Evolutionary conservation across 2,113 vertebrate species (phyloP).

Genomic region (Crotalus tigris): DNA sequence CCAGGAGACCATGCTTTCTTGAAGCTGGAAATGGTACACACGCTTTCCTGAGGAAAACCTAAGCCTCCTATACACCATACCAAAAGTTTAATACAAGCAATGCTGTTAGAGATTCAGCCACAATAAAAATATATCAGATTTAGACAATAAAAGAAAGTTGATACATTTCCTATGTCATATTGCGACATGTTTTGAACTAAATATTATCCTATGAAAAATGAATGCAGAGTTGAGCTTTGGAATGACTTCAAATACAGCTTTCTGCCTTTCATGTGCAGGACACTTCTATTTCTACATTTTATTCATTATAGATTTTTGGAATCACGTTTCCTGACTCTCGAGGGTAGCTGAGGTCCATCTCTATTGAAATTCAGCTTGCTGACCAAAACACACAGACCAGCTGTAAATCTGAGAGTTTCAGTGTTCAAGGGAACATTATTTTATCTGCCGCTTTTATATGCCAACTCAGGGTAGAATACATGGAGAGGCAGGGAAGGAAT

Average conservation of each 20-base stretch:
- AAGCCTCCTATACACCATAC: neutral
- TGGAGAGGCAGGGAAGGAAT: neutral
- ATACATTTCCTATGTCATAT: neutral
- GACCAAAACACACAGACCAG: neutral
- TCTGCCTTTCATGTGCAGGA: neutral
- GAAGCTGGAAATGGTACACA: neutral
- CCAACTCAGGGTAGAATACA: neutral
- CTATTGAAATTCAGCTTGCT: neutral
- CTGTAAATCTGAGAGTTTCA: neutral
- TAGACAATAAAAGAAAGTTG: neutral
- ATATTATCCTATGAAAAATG: neutral
- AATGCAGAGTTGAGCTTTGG: neutral
- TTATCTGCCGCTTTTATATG: neutral
- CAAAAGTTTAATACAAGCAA: neutral
- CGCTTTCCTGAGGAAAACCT: neutral
- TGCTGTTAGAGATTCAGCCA: neutral
- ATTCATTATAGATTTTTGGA: neutral
- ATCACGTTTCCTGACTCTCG: neutral
- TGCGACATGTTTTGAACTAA: neutral
- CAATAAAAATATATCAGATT: neutral
- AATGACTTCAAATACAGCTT: neutral
- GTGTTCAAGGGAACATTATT: neutral
- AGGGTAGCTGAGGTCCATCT: neutral
- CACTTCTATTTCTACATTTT: neutral
- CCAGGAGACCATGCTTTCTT: neutral